Percentiles rank a stretch among this genome's conserved stretches.
Evolutionary conservation across 2,888 invertebrate genomes (phyloP).

Genomic region (Blastobasis lacticolella): DNA sequence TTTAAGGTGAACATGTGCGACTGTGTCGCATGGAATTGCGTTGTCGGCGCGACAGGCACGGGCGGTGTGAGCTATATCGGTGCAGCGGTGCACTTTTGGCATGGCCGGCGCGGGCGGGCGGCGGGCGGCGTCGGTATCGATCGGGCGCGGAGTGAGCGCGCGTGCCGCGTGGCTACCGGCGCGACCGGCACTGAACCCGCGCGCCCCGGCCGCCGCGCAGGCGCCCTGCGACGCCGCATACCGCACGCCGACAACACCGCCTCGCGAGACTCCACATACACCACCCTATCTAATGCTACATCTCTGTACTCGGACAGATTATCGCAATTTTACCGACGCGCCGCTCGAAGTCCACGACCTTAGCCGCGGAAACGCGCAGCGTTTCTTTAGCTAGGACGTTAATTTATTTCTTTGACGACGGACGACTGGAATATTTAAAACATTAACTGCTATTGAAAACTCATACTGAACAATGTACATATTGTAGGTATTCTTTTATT

Average conservation of each 20-base stretch:
- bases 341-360: too few species aligned
- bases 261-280: constrained; percentile 1
- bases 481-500: too few species aligned
- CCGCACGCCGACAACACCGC: neutral
- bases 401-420: too few species aligned
- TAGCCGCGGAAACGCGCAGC: too few species aligned
- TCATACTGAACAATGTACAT: too few species aligned
- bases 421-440: neutral
- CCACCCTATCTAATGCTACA: constrained; percentile 1
- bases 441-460: too few species aligned
- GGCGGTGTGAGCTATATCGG: constrained; percentile 26
- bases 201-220: constrained; percentile 43
- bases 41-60: constrained; percentile 23
- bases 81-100: constrained; percentile 55
- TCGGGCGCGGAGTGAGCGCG: constrained; percentile 38
- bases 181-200: constrained; percentile 61
- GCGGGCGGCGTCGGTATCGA: constrained; percentile 28
- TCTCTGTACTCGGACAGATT: too few species aligned
- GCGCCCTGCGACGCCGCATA: constrained; percentile 31
- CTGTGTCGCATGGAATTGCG: constrained; percentile 2
- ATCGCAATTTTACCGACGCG: too few species aligned
- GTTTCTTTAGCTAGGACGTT: too few species aligned
- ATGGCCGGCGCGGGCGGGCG: constrained; percentile 18
- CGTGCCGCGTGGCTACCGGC: constrained; percentile 67
- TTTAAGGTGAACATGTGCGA: constrained; percentile 14